Conservation (phyloP, 2,888 invertebrate genomes). For the Tiphia femorata region DNA sequence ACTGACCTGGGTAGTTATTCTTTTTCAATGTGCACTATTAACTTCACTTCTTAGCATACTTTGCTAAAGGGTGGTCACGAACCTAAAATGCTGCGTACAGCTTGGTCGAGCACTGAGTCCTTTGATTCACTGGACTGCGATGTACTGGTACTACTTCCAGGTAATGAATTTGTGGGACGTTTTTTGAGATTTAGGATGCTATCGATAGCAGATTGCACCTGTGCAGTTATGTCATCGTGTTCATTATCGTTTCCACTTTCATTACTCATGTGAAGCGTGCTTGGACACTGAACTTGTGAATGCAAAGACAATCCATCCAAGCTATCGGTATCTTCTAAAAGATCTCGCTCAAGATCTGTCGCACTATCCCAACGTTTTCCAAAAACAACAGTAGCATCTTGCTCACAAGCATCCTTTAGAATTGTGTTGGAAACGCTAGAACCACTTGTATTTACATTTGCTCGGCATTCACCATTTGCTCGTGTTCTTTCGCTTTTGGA, state of each 20-base stretch:
- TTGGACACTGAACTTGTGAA: slow-evolving; percentile 58
- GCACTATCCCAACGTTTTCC: slow-evolving; percentile 58
- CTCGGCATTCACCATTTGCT: slow-evolving; percentile 61
- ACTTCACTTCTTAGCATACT: slow-evolving; percentile 62
- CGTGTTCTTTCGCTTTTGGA: slow-evolving; percentile 59
- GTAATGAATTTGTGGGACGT: slow-evolving; percentile 52
- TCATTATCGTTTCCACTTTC: slow-evolving; percentile 55
- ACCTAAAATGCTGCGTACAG: slow-evolving; percentile 66
- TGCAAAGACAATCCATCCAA: slow-evolving; percentile 62
- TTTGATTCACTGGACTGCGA: slow-evolving; percentile 57
- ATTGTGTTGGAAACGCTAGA: slow-evolving; percentile 38
- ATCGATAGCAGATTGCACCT: slow-evolving; percentile 85
- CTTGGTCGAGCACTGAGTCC: slow-evolving; percentile 65
- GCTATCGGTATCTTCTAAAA: slow-evolving; percentile 63
- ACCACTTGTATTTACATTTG: slow-evolving; percentile 34
- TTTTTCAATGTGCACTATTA: slow-evolving; percentile 46
- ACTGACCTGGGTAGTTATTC: no score
- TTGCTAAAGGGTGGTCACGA: slow-evolving; percentile 68
- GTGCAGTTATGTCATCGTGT: slow-evolving; percentile 79
- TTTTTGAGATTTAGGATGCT: slow-evolving; percentile 81
- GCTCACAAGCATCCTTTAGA: slow-evolving; percentile 49
- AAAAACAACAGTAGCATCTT: slow-evolving; percentile 36
- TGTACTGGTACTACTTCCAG: slow-evolving; percentile 41
- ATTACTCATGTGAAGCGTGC: slow-evolving; percentile 37
- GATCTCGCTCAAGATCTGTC: slow-evolving; percentile 64